These are phyloP conservation scores for Corythaeola cristata DNA, from an alignment of 2,113 vertebrate species.

Conservation along the genomic window DNA sequence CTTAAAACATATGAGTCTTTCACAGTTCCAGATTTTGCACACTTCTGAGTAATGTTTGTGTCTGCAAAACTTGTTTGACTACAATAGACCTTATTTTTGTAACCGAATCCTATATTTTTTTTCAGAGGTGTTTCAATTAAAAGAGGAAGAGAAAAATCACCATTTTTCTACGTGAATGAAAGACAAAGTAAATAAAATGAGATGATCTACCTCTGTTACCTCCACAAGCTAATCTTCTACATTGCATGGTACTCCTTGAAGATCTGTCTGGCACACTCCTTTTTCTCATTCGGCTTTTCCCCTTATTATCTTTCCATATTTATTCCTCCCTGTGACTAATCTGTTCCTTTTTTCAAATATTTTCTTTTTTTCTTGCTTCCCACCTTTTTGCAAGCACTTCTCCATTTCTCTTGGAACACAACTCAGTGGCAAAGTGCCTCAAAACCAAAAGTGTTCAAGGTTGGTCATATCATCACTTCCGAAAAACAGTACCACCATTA, in stretches of 20 bases:
- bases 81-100: not conserved
- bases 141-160: not conserved
- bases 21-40: conserved; percentile 4
- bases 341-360: not conserved
- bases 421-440: not conserved
- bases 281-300: not conserved
- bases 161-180: not conserved
- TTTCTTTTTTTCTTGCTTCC: not conserved
- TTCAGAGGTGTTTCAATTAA: not conserved
- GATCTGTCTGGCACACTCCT: not conserved
- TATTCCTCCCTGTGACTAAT: not conserved
- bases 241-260: not conserved
- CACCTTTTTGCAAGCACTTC: not conserved
- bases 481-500: not conserved
- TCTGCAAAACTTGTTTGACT: conserved; percentile 39
- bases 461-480: not conserved
- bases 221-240: not conserved
- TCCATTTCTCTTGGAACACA: not conserved
- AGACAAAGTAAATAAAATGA: not conserved
- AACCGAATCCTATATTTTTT: conserved; percentile 10
- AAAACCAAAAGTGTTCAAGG: not conserved
- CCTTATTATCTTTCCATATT: not conserved
- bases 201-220: not conserved
- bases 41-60: not conserved
- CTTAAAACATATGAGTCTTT: not conserved